Evolutionary conservation across 1,140 invertebrate genomes (phyloP).

Genomic region (Octopus bimaculoides): DNA sequence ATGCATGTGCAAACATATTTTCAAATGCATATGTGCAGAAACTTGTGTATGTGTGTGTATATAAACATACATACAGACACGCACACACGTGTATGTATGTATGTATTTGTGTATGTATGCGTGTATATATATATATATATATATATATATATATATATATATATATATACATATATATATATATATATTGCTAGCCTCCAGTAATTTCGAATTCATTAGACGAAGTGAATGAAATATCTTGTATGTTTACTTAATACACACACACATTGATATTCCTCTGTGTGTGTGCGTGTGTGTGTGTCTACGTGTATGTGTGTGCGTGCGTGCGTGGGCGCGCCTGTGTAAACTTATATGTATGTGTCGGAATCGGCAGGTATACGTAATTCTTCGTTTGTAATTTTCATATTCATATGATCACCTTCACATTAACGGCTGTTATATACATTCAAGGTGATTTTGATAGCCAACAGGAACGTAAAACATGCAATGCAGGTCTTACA

Average conservation of each 20-base stretch:
- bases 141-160: background rate
- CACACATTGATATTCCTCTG: background rate
- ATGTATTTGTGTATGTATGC: background rate
- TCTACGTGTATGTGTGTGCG: no score
- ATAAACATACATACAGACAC: background rate
- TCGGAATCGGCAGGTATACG: no score
- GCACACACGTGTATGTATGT: background rate
- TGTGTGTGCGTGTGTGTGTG: no score
- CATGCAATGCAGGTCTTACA: no score
- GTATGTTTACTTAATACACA: background rate
- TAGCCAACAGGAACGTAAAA: no score
- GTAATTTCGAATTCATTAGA: background rate
- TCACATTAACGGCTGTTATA: no score
- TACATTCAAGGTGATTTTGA: no score
- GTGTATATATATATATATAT: background rate
- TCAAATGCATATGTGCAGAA: background rate
- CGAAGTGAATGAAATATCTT: background rate
- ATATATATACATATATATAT: constrained; percentile 2
- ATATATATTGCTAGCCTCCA: background rate
- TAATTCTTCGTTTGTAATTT: no score
- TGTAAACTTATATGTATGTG: no score
- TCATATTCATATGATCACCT: no score
- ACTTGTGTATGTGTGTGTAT: background rate
- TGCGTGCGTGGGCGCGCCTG: no score
- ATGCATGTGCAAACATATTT: background rate